These are phyloP conservation scores for Calliphora vomitoria DNA, from an alignment of 2,888 invertebrate genomes.

Conservation along the genomic window DNA sequence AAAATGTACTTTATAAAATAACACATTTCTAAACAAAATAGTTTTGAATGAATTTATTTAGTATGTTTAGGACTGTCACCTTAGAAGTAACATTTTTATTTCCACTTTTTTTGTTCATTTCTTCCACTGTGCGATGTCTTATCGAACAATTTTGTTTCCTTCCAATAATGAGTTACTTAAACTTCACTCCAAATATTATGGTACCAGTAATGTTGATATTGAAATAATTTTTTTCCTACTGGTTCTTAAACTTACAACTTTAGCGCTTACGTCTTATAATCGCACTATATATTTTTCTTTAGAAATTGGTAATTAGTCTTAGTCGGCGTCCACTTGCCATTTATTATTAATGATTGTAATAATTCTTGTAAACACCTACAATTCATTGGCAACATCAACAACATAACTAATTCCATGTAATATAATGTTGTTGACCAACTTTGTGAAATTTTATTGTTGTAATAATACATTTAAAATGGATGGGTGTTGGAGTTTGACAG, in stretches of 20 bases:
- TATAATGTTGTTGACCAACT: not conserved
- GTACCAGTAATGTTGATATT: no score
- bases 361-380: constrained; percentile 39
- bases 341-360: constrained; percentile 51
- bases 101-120: no score
- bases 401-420: constrained; percentile 13
- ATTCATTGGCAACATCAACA: constrained; percentile 24
- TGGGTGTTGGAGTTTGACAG: not conserved
- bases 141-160: no score
- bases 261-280: not conserved
- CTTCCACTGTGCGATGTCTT: no score
- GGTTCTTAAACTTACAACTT: constrained; percentile 1
- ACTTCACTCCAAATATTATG: no score
- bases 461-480: not conserved
- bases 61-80: no score
- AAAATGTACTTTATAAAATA: no score
- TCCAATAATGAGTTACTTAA: no score
- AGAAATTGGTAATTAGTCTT: constrained; percentile 50
- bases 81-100: no score
- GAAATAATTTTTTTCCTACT: not conserved
- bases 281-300: not conserved
- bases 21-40: no score
- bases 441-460: not conserved
- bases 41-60: no score
- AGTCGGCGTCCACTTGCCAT: constrained; percentile 20